These are phyloP conservation scores for Autographa pulchrina DNA, from an alignment of 2,888 invertebrate genomes.

Conservation along the genomic window DNA sequence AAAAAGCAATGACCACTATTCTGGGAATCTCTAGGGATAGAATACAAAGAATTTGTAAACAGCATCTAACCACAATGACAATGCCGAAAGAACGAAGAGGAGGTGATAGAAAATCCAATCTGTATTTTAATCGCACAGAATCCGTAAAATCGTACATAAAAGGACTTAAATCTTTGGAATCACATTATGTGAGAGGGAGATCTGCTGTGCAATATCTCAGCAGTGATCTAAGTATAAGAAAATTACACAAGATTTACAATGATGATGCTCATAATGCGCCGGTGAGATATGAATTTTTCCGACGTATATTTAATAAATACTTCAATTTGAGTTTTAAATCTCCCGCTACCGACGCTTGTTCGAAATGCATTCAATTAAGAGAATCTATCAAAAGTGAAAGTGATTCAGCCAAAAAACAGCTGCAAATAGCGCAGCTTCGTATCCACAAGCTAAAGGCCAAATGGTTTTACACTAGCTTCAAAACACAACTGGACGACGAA, in stretches of 20 bases:
- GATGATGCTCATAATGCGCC: slow-evolving; percentile 5
- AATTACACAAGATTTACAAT: slow-evolving; percentile 7
- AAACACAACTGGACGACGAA: slow-evolving; percentile 8
- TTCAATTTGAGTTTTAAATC: slow-evolving; percentile 20
- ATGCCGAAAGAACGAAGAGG: slow-evolving; percentile 45
- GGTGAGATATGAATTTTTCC: slow-evolving; percentile 15
- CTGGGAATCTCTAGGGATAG: slow-evolving; percentile 45
- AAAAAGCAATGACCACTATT: slow-evolving; percentile 42
- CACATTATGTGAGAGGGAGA: slow-evolving; percentile 19
- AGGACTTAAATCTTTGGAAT: slow-evolving; percentile 10
- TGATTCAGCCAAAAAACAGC: slow-evolving; percentile 11
- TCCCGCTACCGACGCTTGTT: slow-evolving; percentile 18
- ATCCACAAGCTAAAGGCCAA: slow-evolving; percentile 22
- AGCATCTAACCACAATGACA: slow-evolving; percentile 43
- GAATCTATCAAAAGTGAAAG: slow-evolving; percentile 10
- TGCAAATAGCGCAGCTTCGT: slow-evolving; percentile 20
- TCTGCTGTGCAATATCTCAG: slow-evolving; percentile 20
- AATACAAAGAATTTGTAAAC: slow-evolving; percentile 52
- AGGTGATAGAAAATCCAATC: slow-evolving; percentile 21
- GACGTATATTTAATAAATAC: slow-evolving; percentile 18
- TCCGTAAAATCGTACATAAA: slow-evolving; percentile 16
- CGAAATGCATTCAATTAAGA: slow-evolving; percentile 11
- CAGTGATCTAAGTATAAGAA: slow-evolving; percentile 17
- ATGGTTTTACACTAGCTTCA: slow-evolving; percentile 16
- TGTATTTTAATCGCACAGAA: slow-evolving; percentile 9